These are phyloP conservation scores for Netelia inedita DNA, from an alignment of 2,888 invertebrate genomes.

Conservation along the genomic window DNA sequence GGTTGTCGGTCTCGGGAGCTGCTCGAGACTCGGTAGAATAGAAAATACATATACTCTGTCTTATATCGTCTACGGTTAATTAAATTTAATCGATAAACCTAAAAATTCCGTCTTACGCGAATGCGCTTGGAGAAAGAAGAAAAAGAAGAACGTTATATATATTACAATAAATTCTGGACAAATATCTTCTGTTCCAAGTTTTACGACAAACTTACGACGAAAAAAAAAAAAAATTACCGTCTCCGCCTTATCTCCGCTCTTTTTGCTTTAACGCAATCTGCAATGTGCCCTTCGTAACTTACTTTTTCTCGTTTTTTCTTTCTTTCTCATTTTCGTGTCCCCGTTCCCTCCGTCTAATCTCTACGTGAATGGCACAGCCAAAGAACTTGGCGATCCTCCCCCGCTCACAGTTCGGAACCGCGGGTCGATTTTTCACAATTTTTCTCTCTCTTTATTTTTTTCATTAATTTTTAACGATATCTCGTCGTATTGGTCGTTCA, in stretches of 20 bases:
- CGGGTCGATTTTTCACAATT: not conserved
- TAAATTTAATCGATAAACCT: constrained; percentile 55
- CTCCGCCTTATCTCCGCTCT: constrained; percentile 1
- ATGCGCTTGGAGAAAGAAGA: constrained; percentile 32
- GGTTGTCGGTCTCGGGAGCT: constrained; percentile 33
- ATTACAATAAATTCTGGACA: constrained; percentile 69
- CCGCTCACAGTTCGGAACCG: constrained; percentile 50
- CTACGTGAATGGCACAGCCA: constrained; percentile 84
- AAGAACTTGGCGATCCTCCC: constrained; percentile 79
- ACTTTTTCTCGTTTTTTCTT: constrained; percentile 42
- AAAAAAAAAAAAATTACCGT: constrained; percentile 13
- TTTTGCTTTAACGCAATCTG: not conserved
- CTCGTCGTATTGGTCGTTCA: not conserved
- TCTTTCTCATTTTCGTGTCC: constrained; percentile 40
- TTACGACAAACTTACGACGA: constrained; percentile 51
- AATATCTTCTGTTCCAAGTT: constrained; percentile 55
- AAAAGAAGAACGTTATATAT: constrained; percentile 63
- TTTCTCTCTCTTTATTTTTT: constrained; percentile 20
- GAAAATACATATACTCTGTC: constrained; percentile 66
- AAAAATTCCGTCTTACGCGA: constrained; percentile 59
- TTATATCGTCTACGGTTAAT: constrained; percentile 56
- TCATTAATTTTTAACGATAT: constrained; percentile 7
- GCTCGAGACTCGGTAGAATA: constrained; percentile 44
- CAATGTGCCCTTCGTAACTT: no score
- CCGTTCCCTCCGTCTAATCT: constrained; percentile 40